Percentiles rank a stretch among this genome's conserved stretches.
Conservation (phyloP, 1,140 invertebrate species). For the Bombus waltoni region DNA sequence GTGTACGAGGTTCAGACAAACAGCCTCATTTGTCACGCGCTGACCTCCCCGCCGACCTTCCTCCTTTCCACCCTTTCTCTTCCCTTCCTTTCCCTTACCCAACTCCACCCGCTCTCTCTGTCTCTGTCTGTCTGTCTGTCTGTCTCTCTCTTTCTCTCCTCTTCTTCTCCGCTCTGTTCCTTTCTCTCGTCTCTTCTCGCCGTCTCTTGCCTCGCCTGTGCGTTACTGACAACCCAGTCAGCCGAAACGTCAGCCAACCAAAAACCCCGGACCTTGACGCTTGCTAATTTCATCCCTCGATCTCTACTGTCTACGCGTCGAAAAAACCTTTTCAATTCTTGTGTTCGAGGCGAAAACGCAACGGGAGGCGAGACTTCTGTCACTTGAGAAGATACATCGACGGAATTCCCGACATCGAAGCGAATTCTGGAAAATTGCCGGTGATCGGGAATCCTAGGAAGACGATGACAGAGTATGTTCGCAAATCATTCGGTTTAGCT, state of each 20-base stretch:
- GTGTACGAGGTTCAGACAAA: slow-evolving; percentile 76
- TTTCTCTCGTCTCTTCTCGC: not conserved
- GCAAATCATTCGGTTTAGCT: too few relatives aligned
- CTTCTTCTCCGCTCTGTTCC: not conserved
- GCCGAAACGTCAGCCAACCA: slow-evolving; percentile 7
- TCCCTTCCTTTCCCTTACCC: too few relatives aligned
- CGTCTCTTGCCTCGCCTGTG: not conserved
- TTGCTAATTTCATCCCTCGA: not conserved
- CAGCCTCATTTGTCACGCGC: slow-evolving; percentile 79
- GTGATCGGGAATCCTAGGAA: too few relatives aligned
- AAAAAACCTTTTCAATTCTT: not conserved
- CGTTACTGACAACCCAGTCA: slow-evolving; percentile 19
- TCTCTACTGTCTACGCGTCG: not conserved
- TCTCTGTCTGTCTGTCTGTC: not conserved
- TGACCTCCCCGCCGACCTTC: slow-evolving; percentile 68
- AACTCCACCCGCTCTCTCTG: not conserved
- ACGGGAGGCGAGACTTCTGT: too few relatives aligned
- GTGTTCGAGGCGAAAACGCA: too few relatives aligned
- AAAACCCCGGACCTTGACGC: not conserved
- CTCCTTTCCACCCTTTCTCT: not conserved
- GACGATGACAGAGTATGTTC: too few relatives aligned
- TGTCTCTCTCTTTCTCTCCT: not conserved
- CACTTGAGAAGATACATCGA: too few relatives aligned
- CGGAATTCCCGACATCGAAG: too few relatives aligned
- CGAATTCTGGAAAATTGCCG: too few relatives aligned